Conservation (phyloP, 1,140 invertebrate genomes). For the Muscidifurax raptorellus region DNA sequence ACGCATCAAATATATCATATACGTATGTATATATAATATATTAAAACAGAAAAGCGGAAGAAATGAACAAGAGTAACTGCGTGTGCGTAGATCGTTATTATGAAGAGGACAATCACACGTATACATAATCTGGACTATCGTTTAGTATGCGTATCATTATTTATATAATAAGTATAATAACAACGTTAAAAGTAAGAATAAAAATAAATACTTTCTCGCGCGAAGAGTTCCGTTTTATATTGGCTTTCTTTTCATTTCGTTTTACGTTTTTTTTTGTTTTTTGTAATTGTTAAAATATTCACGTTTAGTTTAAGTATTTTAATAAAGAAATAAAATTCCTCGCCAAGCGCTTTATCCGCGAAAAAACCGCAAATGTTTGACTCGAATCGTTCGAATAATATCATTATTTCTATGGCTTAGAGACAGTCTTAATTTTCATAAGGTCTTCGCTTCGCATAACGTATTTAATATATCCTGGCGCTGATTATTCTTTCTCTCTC, state of each 20-base stretch:
- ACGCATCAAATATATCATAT: neutral
- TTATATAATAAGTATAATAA: slow-evolving; percentile 28
- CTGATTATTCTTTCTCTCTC: neutral
- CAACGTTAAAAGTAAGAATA: slow-evolving; percentile 46
- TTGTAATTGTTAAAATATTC: neutral
- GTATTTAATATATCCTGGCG: slow-evolving; percentile 17
- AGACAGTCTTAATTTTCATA: slow-evolving; percentile 68
- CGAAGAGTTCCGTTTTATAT: slow-evolving; percentile 38
- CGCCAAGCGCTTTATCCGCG: slow-evolving; percentile 41
- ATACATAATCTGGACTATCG: neutral
- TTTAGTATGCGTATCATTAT: slow-evolving; percentile 28
- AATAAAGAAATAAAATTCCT: slow-evolving; percentile 53
- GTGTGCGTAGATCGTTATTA: slow-evolving; percentile 26
- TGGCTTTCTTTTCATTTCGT: slow-evolving; percentile 43
- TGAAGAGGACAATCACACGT: slow-evolving; percentile 21
- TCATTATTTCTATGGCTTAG: slow-evolving; percentile 68
- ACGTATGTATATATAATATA: too few relatives aligned
- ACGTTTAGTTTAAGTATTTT: slow-evolving; percentile 28
- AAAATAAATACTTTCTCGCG: slow-evolving; percentile 57
- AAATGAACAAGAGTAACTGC: neutral
- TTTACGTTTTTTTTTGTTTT: slow-evolving; percentile 31
- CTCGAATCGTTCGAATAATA: slow-evolving; percentile 62
- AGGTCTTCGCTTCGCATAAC: slow-evolving; percentile 50
- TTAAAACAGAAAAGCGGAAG: slow-evolving; percentile 37
- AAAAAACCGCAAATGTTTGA: slow-evolving; percentile 57